Conservation (phyloP, 2,113 vertebrate species). For the Psilopogon haemacephalus region DNA sequence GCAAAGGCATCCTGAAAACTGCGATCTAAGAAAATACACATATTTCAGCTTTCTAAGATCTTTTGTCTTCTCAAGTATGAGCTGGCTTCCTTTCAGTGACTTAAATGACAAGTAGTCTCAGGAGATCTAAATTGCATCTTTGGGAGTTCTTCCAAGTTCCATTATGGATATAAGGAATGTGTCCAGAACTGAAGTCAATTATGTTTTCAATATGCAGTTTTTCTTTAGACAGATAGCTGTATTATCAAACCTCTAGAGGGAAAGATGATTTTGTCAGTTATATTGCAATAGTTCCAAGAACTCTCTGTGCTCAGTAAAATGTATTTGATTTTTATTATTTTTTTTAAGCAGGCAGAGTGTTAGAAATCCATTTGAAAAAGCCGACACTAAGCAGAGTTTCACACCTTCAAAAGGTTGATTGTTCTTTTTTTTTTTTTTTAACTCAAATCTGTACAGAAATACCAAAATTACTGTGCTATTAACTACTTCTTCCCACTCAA, state of each 20-base stretch:
- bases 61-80: neutral
- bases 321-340: neutral
- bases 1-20: neutral
- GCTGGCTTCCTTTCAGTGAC: neutral
- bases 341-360: neutral
- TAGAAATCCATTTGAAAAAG: neutral
- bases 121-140: neutral
- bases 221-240: neutral
- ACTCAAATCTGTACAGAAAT: neutral
- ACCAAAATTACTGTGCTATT: neutral
- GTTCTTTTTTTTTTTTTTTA: neutral
- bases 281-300: neutral
- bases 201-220: neutral
- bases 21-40: neutral
- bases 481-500: neutral
- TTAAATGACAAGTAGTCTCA: neutral
- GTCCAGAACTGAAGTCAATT: neutral
- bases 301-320: neutral
- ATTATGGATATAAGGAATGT: neutral
- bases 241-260: neutral
- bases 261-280: constrained; percentile 17
- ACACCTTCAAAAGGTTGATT: neutral
- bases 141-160: neutral
- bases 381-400: neutral
- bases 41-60: neutral